Base-by-base conservation (phyloP, 2,888 invertebrate genomes). In the Thecocarcelia acutangulata region DNA sequence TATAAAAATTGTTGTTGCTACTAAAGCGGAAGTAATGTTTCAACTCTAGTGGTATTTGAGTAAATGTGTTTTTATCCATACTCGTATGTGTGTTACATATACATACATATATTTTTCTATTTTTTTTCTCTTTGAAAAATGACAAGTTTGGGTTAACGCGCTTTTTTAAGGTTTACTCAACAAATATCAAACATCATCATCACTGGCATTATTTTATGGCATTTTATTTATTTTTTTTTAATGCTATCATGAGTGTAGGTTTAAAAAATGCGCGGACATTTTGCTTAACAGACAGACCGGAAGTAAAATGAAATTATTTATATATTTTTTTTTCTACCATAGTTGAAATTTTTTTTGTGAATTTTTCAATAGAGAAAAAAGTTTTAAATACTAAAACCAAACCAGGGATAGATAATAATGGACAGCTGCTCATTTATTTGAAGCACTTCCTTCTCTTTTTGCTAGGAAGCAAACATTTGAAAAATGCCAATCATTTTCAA, bases 241-340 rank as follows among this genome's bases (percentile, higher is more conserved):
- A 50, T 28, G 19, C 40, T 15, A 9, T 4, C 28, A 40, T 21
- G n/a, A n/a, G 37, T 28, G 1, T 33, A n/a, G 17, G 19, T 21
- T 6, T 28, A 0, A 52, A 8, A 12, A n/a, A 17, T 77, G 46
- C 59, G 12, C 13, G 46, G 11, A 24, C 63, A 81, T 73, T 77
- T 76, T 77, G 50, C 69, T 63, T 15, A 73, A 58, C 82, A 78
- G 78, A 78, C 74, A 70, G 63, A 82, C 78, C 82, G 82, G 78
- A 78, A 82, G 74, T 70, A 78, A 82, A 82, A 64, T 70, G 59
- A 54, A 66, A 78, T 81, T 80, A 78, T 74, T 82, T 77, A 63
- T 72, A 42, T 12, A 28, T 12, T 40, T 15, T 48, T 5, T 13
- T 21, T 50, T 4, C n/a, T n/a, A n/a, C n/a, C 13, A 9, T 48